Evolutionary conservation across 2,797 vertebrate genomes (phyloP).

Genomic region (Manis javanica): DNA sequence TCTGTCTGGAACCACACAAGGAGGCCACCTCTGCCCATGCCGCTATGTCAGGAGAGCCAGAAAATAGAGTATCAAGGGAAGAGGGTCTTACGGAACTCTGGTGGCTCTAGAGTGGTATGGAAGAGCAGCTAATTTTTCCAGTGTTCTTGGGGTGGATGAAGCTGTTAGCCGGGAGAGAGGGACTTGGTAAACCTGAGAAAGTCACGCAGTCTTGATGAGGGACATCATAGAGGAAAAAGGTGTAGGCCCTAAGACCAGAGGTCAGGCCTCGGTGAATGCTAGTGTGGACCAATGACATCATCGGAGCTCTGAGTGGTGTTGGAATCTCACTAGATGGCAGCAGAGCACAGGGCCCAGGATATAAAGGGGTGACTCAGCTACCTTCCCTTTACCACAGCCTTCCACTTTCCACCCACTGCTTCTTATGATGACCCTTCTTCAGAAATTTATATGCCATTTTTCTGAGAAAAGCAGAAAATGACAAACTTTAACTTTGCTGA

Average conservation of each 20-base stretch:
- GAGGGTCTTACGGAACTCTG: background rate
- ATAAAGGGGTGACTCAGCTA: accelerated
- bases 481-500: background rate
- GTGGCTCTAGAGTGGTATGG: background rate
- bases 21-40: background rate
- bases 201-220: background rate
- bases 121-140: background rate
- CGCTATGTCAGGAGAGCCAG: background rate
- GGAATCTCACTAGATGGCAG: slow-evolving; percentile 44
- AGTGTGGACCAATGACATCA: background rate
- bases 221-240: background rate
- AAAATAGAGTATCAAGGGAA: background rate
- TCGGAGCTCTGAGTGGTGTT: background rate
- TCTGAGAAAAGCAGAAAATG: background rate
- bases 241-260: background rate
- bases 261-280: background rate
- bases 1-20: background rate
- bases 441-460: background rate
- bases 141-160: background rate
- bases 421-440: background rate
- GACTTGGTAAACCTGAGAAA: background rate
- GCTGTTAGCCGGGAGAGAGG: background rate
- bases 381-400: background rate
- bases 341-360: background rate
- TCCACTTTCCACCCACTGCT: background rate